Base-by-base conservation (phyloP, 1,140 invertebrate genomes). In the Euwallacea similis region DNA sequence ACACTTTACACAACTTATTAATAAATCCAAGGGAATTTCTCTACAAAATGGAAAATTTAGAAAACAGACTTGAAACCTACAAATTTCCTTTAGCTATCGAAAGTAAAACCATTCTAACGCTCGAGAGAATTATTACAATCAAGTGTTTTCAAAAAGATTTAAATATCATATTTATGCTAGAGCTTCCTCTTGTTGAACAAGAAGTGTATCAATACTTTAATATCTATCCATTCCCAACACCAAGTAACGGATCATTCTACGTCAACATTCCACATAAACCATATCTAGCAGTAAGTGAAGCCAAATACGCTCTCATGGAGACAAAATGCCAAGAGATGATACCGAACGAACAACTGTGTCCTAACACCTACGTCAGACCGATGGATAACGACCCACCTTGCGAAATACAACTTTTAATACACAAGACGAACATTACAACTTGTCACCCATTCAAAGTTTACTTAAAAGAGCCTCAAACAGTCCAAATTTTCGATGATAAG, bases 141-240 rank as follows among this genome's bases (percentile, higher is more conserved):
- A 70, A 65, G 65, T 33, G 68, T 16, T 70, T 65, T 64, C n/a
- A 42, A 41, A 70, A 70, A 21, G 61, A 70, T 50, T 65, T 41
- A 4, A 16, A 63, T 6, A 9, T 70, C 0, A 53, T 50, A 50
- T 70, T 69, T 33, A 69, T 69, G 6, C 21, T 69, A 11, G 67
- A 69, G 65, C 46, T 69, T 63, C 67, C 61, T 54, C 50, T 69
- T 6, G 67, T 69, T 53, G 67, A 69, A 15, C 0, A 11, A 11
- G 50, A 69, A 7, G 33, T 55, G 44, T 69, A 64, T 65, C 67
- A 69, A 21, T 69, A 69, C 21, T 69, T n/a, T 33, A 7, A 64
- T 21, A 7, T 69, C 6, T 65, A 11, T 65, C 42, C 66, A 43
- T 16, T 69, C 7, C 59, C 66, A 47, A 33, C 65, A 10, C 66